A percentile compares a stretch with the other conserved stretches of the same genome.
Conservation (phyloP, 1,140 invertebrate genomes). For the Drosophila littoralis region DNA sequence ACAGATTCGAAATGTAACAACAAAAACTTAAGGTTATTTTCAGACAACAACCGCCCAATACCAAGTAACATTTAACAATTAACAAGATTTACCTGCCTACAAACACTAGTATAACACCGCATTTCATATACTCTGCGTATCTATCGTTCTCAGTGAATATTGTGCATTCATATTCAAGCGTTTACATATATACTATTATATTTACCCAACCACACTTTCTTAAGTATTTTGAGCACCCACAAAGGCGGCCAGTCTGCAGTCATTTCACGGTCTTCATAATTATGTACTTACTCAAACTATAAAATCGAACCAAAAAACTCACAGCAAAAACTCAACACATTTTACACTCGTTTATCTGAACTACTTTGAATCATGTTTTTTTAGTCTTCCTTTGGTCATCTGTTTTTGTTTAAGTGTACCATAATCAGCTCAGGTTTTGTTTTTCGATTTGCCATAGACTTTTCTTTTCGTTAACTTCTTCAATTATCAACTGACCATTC, state of each 20-base stretch:
- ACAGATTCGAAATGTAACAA: conserved; percentile 36
- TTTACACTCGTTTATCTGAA: conserved; percentile 48
- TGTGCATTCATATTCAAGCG: conserved; percentile 23
- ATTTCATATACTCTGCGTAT: conserved; percentile 37
- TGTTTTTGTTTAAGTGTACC: conserved; percentile 39
- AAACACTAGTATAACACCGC: conserved; percentile 40
- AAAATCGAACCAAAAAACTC: conserved; percentile 31
- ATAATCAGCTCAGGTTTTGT: conserved; percentile 46
- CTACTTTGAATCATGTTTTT: conserved; percentile 41
- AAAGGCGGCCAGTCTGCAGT: conserved; percentile 16
- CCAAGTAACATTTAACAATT: conserved; percentile 24
- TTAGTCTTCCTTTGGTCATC: conserved; percentile 11
- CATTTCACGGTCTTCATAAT: conserved; percentile 61
- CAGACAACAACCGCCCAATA: conserved; percentile 49
- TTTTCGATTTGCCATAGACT: conserved; percentile 35
- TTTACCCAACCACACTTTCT: conserved; percentile 28
- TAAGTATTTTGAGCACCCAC: conserved; percentile 41
- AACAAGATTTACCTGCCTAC: conserved; percentile 13
- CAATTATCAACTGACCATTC: conserved; percentile 77
- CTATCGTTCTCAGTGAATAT: conserved; percentile 55
- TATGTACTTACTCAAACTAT: conserved; percentile 36
- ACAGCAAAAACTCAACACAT: conserved; percentile 56
- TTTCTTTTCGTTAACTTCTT: conserved; percentile 41
- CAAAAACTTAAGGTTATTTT: conserved; percentile 68
- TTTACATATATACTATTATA: conserved; percentile 20